Percentiles rank a stretch among this genome's conserved stretches.
Evolutionary conservation across 2,113 vertebrate species (phyloP).

Genomic region (Anser cygnoides): DNA sequence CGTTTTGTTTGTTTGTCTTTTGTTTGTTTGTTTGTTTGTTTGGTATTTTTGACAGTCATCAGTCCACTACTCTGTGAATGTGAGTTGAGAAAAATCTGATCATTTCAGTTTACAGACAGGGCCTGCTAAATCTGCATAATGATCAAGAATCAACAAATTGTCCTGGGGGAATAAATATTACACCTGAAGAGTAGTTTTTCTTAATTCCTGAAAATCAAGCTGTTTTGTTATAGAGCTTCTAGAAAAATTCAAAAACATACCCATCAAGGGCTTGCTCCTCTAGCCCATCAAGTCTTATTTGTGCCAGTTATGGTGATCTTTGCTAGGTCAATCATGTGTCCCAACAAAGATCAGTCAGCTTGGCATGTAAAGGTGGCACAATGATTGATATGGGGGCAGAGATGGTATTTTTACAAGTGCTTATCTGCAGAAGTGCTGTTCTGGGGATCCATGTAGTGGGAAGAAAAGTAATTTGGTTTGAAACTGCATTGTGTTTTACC

Average conservation of each 20-base stretch:
- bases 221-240: background rate
- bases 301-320: background rate
- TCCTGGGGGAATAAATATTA: background rate
- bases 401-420: background rate
- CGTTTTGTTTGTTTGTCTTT: background rate
- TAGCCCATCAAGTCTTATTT: background rate
- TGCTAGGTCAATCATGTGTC: background rate
- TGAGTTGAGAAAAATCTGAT: background rate
- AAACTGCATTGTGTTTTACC: background rate
- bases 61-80: background rate
- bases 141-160: background rate
- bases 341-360: background rate
- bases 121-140: background rate
- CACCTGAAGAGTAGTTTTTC: background rate
- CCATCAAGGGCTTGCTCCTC: background rate
- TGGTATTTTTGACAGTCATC: background rate
- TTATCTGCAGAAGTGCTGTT: background rate
- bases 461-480: background rate
- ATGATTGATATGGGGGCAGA: background rate
- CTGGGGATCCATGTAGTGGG: background rate
- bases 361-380: background rate
- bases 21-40: background rate
- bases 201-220: background rate
- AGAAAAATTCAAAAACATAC: background rate
- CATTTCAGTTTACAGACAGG: background rate